phyloP scores from a whole-genome alignment of 2,888 invertebrate genomes.

The Junonia oenone region DNA sequence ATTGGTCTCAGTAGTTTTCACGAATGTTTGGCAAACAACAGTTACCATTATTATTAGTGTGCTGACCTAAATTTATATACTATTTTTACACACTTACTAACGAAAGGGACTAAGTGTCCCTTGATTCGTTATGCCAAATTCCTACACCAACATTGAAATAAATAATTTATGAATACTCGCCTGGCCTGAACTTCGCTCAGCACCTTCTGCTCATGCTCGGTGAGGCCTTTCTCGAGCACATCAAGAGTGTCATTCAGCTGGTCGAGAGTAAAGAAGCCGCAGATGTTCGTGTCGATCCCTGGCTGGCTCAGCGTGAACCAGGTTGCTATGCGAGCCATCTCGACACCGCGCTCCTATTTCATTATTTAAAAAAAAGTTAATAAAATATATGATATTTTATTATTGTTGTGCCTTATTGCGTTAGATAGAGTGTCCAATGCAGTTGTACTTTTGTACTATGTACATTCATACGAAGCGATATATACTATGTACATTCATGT shows the following conservation, averaged over 20 bases:
- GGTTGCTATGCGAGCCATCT: slow-evolving; percentile 86
- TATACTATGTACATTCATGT: too few species aligned
- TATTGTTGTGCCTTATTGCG: too few species aligned
- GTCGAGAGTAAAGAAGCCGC: slow-evolving; percentile 85
- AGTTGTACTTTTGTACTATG: too few species aligned
- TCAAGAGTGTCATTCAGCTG: slow-evolving; percentile 83
- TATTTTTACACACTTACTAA: too few species aligned
- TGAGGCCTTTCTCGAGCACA: slow-evolving; percentile 82
- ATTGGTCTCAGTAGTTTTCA: neutral
- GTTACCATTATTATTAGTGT: too few species aligned
- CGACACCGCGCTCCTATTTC: slow-evolving; percentile 77
- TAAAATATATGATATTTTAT: too few species aligned
- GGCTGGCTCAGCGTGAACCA: slow-evolving; percentile 82
- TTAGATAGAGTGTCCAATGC: too few species aligned
- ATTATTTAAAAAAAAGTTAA: neutral
- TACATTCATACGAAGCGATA: too few species aligned
- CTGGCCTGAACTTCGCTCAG: slow-evolving; percentile 81
- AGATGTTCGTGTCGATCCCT: slow-evolving; percentile 84
- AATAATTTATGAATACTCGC: slow-evolving; percentile 46
- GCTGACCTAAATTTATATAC: too few species aligned
- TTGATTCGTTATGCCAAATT: too few species aligned
- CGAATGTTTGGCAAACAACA: too few species aligned
- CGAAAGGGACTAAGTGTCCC: too few species aligned
- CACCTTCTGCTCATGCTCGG: slow-evolving; percentile 81
- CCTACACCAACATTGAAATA: neutral